These are phyloP conservation scores for Eilema depressum DNA, from an alignment of 2,888 invertebrate genomes.

Conservation along the genomic window DNA sequence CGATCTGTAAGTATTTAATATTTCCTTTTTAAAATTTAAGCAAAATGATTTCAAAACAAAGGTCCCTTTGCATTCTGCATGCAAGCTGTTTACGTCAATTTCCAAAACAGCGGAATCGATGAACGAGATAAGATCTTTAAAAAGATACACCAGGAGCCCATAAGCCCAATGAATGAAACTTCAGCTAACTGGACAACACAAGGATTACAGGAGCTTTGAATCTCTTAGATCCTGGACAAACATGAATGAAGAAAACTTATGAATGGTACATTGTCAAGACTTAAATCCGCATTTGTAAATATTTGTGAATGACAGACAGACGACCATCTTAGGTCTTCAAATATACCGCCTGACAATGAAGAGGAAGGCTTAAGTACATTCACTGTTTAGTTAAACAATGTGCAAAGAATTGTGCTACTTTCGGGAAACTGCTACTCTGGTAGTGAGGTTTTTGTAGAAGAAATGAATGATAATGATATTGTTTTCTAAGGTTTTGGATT, in stretches of 20 bases:
- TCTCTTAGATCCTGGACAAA: conserved; percentile 53
- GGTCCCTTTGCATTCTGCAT: background rate
- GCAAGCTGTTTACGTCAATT: conserved; percentile 3
- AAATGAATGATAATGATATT: background rate
- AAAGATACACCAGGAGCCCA: conserved; percentile 41
- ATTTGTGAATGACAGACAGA: conserved; percentile 72
- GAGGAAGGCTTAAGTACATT: conserved; percentile 49
- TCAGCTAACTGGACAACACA: conserved; percentile 53
- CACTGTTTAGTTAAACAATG: conserved; percentile 22
- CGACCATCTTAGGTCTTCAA: conserved; percentile 39
- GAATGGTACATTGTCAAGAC: conserved; percentile 52
- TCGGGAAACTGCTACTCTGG: conserved; percentile 16
- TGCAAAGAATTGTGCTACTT: conserved; percentile 33
- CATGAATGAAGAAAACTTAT: conserved; percentile 60
- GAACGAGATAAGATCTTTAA: conserved; percentile 31
- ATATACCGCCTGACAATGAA: conserved; percentile 44
- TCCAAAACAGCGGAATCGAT: conserved; percentile 14
- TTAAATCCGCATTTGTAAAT: conserved; percentile 76
- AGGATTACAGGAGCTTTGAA: conserved; percentile 54
- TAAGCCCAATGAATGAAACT: conserved; percentile 59
- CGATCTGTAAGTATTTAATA: no score
- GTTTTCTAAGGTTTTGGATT: background rate
- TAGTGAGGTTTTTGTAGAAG: conserved; percentile 2
- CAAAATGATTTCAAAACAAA: no score
- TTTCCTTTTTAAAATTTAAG: no score